Evolutionary conservation across 1,140 invertebrate species (phyloP).

Genomic region (Atopsyche davidsoni): DNA sequence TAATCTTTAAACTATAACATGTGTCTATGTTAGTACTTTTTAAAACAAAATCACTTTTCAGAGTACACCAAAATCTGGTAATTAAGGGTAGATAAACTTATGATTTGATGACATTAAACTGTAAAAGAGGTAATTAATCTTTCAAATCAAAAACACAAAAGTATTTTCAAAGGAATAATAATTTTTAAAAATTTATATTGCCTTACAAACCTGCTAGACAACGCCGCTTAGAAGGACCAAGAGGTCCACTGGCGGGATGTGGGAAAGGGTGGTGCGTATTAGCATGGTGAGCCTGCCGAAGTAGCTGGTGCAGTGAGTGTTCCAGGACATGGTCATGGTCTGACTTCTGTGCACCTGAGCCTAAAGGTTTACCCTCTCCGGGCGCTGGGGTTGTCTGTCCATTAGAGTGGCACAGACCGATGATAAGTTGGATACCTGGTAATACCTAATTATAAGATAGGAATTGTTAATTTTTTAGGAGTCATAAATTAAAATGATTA

Average conservation of each 20-base stretch:
- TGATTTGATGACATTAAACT: too few species aligned
- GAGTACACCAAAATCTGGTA: too few species aligned
- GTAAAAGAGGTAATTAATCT: too few species aligned
- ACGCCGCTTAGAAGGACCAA: conserved; percentile 84
- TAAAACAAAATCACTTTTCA: not conserved
- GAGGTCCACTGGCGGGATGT: conserved; percentile 85
- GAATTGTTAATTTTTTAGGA: not conserved
- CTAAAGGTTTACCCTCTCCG: conserved; percentile 4
- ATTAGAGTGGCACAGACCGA: conserved; percentile 72
- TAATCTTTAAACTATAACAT: not conserved
- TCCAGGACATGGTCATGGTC: conserved; percentile 95
- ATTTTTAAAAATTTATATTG: not conserved
- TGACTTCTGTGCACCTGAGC: conserved; percentile 53
- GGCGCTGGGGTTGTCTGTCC: conserved; percentile 40
- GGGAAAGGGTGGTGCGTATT: conserved; percentile 92
- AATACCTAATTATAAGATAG: conserved; percentile 59
- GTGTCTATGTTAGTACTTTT: not conserved
- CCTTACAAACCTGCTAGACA: conserved; percentile 68
- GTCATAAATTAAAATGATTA: not conserved
- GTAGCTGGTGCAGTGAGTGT: conserved; percentile 89
- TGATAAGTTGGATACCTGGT: conserved; percentile 84
- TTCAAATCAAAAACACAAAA: too few species aligned
- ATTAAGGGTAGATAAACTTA: too few species aligned
- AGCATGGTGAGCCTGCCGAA: conserved; percentile 85
- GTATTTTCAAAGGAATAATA: too few species aligned